Conservation (phyloP, 37 sponge, comb jelly and placozoan species). For the Lycopodina hypogea region DNA sequence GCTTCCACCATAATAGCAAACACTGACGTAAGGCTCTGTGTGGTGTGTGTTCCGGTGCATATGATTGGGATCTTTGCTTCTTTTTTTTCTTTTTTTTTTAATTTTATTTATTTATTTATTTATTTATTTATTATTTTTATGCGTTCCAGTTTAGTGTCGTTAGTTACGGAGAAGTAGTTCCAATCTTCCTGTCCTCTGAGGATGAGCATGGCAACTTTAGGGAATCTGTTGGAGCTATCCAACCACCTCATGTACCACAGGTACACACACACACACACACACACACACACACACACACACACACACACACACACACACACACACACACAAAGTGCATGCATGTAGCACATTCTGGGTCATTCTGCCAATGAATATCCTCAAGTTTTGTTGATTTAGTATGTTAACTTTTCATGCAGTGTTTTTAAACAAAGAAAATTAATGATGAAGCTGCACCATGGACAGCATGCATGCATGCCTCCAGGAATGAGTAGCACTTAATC, state of each 20-base stretch:
- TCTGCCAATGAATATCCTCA: too few species aligned
- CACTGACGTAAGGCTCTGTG: not conserved
- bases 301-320: not conserved
- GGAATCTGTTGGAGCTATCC: constrained; percentile 53
- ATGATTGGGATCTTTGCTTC: not conserved
- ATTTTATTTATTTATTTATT: not conserved
- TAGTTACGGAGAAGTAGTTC: constrained; percentile 48
- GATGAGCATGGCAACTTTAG: constrained; percentile 62
- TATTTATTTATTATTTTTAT: not conserved
- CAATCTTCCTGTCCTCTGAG: constrained; percentile 18
- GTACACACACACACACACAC: too few species aligned
- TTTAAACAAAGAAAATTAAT: too few species aligned
- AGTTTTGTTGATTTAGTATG: too few species aligned
- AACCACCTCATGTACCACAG: constrained; percentile 24
- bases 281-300: too few species aligned
- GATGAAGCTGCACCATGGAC: too few species aligned
- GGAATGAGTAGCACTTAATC: too few species aligned
- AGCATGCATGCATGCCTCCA: too few species aligned
- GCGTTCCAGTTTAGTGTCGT: constrained; percentile 1
- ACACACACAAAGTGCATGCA: too few species aligned
- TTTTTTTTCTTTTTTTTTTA: not conserved
- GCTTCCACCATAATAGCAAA: constrained; percentile 22
- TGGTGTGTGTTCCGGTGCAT: not conserved
- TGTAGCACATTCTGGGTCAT: not conserved
- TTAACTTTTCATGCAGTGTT: too few species aligned